phyloP scores from a whole-genome alignment of 2,888 invertebrate species.

The Pristionchus entomophagus region DNA sequence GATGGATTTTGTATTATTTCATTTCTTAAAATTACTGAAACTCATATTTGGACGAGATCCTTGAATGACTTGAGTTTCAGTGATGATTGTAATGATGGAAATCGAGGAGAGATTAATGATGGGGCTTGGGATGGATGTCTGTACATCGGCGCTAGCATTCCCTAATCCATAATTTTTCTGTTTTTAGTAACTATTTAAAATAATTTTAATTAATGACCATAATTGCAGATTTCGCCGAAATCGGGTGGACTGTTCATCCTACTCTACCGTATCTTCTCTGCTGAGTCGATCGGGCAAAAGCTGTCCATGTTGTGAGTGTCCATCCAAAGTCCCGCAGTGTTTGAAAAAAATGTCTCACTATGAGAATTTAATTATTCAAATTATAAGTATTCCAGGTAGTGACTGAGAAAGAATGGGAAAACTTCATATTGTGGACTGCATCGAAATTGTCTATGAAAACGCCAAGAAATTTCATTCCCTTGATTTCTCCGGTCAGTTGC shows the following conservation, averaged over 20 bases:
- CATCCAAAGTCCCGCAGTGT: too few species aligned
- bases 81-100: too few species aligned
- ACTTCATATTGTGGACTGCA: slow-evolving; percentile 85
- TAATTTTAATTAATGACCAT: background rate
- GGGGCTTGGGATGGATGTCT: too few species aligned
- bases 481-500: slow-evolving; percentile 80
- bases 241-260: background rate
- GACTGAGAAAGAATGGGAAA: slow-evolving; percentile 62
- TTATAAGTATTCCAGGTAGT: slow-evolving; percentile 51
- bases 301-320: background rate
- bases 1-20: too few species aligned
- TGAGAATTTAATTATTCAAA: background rate
- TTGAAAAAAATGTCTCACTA: too few species aligned
- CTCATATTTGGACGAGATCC: too few species aligned
- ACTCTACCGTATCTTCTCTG: background rate
- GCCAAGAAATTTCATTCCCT: slow-evolving; percentile 87
- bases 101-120: too few species aligned
- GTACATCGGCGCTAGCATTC: too few species aligned
- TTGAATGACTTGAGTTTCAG: too few species aligned
- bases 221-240: background rate
- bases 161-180: too few species aligned
- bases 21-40: too few species aligned
- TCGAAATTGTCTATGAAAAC: slow-evolving; percentile 78
- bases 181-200: background rate
- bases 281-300: background rate